Evolutionary conservation across 2,888 invertebrate genomes (phyloP).

Genomic region (Drosophila affinis): DNA sequence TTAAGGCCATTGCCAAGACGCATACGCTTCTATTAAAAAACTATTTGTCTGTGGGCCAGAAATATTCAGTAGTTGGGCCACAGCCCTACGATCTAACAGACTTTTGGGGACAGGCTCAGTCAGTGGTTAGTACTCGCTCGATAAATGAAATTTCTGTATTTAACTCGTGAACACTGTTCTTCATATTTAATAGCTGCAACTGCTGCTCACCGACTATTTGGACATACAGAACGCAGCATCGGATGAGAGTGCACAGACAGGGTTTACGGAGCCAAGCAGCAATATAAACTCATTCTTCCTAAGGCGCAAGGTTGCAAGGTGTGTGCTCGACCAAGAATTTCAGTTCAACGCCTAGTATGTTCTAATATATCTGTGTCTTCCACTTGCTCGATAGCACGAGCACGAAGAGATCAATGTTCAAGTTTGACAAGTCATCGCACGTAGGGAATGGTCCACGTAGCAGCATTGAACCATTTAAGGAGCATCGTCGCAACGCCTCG

Average conservation of each 20-base stretch:
- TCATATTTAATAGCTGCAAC: constrained; percentile 87
- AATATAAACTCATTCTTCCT: constrained; percentile 85
- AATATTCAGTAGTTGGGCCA: constrained; percentile 84
- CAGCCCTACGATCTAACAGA: constrained; percentile 88
- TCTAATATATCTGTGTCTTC: constrained; percentile 1
- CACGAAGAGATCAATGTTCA: constrained; percentile 87
- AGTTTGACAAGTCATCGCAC: constrained; percentile 87
- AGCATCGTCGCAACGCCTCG: constrained; percentile 83
- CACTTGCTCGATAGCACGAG: constrained; percentile 81
- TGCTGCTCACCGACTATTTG: constrained; percentile 93
- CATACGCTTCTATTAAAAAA: constrained; percentile 89
- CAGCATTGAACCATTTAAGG: constrained; percentile 70
- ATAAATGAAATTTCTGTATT: not conserved
- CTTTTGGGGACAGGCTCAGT: constrained; percentile 95
- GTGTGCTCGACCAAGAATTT: constrained; percentile 1
- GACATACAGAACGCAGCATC: constrained; percentile 91
- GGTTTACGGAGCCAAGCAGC: constrained; percentile 82
- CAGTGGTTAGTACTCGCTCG: constrained; percentile 87
- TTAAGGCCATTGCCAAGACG: constrained; percentile 91
- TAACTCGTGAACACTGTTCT: not conserved
- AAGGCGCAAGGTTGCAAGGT: constrained; percentile 83
- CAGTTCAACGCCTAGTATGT: not conserved
- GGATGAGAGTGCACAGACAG: constrained; percentile 85
- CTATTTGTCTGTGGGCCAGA: constrained; percentile 87
- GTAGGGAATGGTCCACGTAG: constrained; percentile 46